phyloP scores from a whole-genome alignment of 2,797 vertebrate genomes.

The Falco biarmicus region DNA sequence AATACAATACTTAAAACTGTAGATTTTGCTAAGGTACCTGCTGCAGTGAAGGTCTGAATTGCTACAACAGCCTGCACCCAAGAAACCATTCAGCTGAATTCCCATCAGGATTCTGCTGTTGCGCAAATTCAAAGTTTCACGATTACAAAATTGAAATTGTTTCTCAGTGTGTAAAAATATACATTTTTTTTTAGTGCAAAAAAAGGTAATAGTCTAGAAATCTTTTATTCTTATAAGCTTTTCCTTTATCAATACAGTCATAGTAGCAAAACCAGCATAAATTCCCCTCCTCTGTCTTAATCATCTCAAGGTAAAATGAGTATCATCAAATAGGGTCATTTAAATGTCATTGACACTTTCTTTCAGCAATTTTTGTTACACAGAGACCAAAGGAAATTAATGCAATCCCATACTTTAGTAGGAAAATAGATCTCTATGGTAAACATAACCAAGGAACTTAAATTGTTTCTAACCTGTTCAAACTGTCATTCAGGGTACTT shows the following conservation, averaged over 20 bases:
- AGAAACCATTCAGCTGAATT: background rate
- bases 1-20: background rate
- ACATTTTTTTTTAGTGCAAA: background rate
- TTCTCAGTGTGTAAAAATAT: background rate
- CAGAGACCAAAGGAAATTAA: background rate
- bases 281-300: background rate
- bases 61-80: background rate
- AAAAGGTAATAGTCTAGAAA: background rate
- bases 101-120: background rate
- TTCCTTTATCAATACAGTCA: background rate
- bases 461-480: background rate
- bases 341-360: background rate
- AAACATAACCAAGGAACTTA: background rate
- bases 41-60: background rate
- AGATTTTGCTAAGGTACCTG: background rate
- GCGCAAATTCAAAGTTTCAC: background rate
- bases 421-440: background rate
- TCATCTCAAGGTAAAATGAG: background rate
- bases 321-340: background rate
- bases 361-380: background rate
- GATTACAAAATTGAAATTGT: background rate
- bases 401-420: background rate
- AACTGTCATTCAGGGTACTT: background rate
- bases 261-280: background rate
- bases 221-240: background rate